Conservation (phyloP, 2,113 vertebrate species). For the Cyphomyrus plagiostoma region DNA sequence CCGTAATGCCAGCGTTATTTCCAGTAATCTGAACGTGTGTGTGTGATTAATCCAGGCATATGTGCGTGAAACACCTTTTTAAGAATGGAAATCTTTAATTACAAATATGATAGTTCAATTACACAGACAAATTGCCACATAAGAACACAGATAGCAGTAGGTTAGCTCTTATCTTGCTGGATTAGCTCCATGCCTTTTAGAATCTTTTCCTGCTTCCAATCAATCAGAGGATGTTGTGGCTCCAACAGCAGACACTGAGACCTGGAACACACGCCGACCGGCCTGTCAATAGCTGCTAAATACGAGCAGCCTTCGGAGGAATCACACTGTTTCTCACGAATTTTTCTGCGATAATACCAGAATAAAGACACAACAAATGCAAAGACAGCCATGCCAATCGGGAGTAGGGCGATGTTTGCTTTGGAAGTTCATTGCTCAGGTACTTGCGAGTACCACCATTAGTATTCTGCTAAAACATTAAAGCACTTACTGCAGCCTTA, state of each 20-base stretch:
- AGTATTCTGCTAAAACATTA: background rate
- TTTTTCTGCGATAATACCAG: background rate
- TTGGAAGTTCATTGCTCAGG: background rate
- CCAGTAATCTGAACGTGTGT: background rate
- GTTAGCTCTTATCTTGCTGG: background rate
- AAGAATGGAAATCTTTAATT: background rate
- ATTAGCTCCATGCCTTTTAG: background rate
- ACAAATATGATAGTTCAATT: background rate
- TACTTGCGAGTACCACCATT: background rate
- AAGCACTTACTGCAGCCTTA: background rate
- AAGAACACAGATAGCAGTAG: background rate
- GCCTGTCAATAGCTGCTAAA: background rate
- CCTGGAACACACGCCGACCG: background rate
- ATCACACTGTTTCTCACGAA: background rate
- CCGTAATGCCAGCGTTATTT: background rate
- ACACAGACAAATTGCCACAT: background rate
- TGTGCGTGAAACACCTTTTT: background rate
- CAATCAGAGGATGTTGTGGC: background rate
- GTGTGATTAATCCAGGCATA: background rate
- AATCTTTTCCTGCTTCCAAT: background rate
- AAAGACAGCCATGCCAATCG: background rate
- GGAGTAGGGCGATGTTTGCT: background rate
- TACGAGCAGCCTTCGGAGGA: background rate
- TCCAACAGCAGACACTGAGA: background rate
- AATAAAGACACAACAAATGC: background rate